Base-by-base conservation (phyloP, 1,140 invertebrate species). In the Paraescarpia echinospica region DNA sequence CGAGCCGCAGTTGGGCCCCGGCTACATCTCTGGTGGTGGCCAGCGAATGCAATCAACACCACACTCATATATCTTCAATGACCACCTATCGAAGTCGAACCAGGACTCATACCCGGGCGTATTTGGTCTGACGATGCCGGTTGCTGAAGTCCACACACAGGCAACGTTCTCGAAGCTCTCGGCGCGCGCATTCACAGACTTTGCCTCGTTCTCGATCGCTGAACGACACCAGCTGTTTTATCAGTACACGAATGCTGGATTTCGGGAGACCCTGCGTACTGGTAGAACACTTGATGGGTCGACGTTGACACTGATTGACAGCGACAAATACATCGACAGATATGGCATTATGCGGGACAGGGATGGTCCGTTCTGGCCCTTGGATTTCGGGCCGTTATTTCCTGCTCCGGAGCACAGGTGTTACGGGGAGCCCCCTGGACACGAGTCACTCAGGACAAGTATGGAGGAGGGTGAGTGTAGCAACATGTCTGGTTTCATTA, bases 341-440 rank as follows among this genome's bases (percentile, higher is more conserved):
- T 95, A 94, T 93, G 95, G 95, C 51, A 94, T 96, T 35, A 90
- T 95, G 35, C 91, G 95, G 33, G 94, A 94, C 91, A 92, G 94
- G 35, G 93, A 95, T 93, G 95, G 95, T 41, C 95, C 95, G 1
- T 96, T 96, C 92, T 96, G 95, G 95, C 95, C 95, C 1, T 89
- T 93, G 33, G 95, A 96, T 91, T 94, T 93, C 90, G 94, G 95
- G 6, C 95, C 95, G 0, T 92, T 95, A 31, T 95, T 94, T 94
- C 94, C 95, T 8, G 94, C 95, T 2, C 95, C 95, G 6, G 41
- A 51, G 18, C 41, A 41, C 41, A 91, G 48, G 34, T 12, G 90
- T 34, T 41, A n/a, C 14, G 48, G 34, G 33, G 41, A 91, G 41
- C 91, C 34, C 6, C 33, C 91, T 5, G 89, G 89, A 33, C 33